Evolutionary conservation across 2,113 vertebrate genomes (phyloP).

Genomic region (Spheniscus mendiculus): DNA sequence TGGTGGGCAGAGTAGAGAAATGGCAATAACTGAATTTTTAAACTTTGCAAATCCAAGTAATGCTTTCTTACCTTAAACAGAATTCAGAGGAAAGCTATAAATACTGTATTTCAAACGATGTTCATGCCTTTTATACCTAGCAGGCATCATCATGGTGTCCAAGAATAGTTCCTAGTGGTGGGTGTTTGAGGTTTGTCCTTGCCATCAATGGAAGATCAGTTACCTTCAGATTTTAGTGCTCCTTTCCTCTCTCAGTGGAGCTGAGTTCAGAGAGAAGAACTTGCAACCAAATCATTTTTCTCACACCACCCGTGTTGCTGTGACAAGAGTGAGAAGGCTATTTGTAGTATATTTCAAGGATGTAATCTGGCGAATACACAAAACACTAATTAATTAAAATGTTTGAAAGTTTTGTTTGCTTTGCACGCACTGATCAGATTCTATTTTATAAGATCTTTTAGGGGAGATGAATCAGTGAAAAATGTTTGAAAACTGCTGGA

Average conservation of each 20-base stretch:
- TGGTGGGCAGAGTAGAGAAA: background rate
- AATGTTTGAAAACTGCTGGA: conserved; percentile 29
- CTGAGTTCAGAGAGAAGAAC: conserved; percentile 37
- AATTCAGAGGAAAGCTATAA: background rate
- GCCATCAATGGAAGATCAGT: background rate
- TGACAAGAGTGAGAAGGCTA: conserved; percentile 43
- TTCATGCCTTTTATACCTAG: background rate
- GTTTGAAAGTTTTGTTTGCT: conserved; percentile 46
- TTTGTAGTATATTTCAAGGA: conserved; percentile 50
- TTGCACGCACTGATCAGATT: background rate
- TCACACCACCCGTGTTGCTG: conserved; percentile 5
- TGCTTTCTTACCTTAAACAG: background rate
- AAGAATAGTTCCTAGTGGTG: background rate
- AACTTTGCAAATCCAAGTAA: background rate
- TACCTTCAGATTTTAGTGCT: background rate
- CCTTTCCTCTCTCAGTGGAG: background rate
- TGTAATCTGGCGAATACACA: conserved; percentile 25
- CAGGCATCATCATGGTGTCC: background rate
- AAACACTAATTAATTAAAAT: conserved; percentile 52
- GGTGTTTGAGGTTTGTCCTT: background rate
- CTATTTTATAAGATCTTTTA: conserved; percentile 18
- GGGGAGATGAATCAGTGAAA: conserved; percentile 28
- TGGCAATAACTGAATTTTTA: background rate
- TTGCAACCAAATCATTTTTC: background rate
- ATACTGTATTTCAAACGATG: background rate